A percentile compares a stretch with the other conserved stretches of the same genome.
Evolutionary conservation across 2,888 invertebrate genomes (phyloP).

Genomic region (Drosophila imparisetae): DNA sequence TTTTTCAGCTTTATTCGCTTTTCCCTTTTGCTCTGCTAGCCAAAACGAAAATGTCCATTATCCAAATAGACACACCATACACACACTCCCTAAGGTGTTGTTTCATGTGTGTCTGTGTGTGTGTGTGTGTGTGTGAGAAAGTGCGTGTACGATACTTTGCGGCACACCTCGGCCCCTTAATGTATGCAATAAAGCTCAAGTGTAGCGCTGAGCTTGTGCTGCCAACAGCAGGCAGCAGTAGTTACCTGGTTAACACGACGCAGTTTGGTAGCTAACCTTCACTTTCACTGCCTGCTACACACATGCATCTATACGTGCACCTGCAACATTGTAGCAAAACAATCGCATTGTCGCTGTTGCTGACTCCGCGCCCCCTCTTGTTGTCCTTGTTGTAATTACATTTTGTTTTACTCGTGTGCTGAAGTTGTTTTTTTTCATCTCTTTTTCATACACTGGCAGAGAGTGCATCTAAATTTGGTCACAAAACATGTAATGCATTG

Average conservation of each 20-base stretch:
- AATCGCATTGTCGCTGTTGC: slow-evolving; percentile 49
- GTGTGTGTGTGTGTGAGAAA: slow-evolving; percentile 13
- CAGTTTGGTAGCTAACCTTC: slow-evolving; percentile 69
- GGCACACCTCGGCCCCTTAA: slow-evolving; percentile 77
- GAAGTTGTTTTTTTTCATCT: slow-evolving; percentile 66
- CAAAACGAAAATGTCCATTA: slow-evolving; percentile 71
- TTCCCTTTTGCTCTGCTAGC: slow-evolving; percentile 21
- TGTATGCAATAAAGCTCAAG: slow-evolving; percentile 79
- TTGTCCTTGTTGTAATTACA: slow-evolving; percentile 78
- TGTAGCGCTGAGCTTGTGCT: slow-evolving; percentile 61
- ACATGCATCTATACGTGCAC: slow-evolving; percentile 4
- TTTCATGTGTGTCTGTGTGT: slow-evolving; percentile 24
- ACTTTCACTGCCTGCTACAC: slow-evolving; percentile 64
- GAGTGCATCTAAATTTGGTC: neutral
- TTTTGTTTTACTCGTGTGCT: slow-evolving; percentile 76
- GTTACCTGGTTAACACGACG: slow-evolving; percentile 28
- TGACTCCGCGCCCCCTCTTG: slow-evolving; percentile 23
- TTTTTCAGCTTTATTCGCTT: neutral
- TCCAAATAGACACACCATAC: slow-evolving; percentile 60
- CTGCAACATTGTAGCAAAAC: slow-evolving; percentile 67
- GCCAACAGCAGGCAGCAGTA: slow-evolving; percentile 10
- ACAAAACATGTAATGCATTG: neutral
- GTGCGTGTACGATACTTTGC: slow-evolving; percentile 59
- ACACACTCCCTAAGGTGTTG: slow-evolving; percentile 43
- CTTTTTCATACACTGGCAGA: slow-evolving; percentile 33